Base-by-base conservation (phyloP, 2,797 vertebrate genomes). In the Astyanax mexicanus region DNA sequence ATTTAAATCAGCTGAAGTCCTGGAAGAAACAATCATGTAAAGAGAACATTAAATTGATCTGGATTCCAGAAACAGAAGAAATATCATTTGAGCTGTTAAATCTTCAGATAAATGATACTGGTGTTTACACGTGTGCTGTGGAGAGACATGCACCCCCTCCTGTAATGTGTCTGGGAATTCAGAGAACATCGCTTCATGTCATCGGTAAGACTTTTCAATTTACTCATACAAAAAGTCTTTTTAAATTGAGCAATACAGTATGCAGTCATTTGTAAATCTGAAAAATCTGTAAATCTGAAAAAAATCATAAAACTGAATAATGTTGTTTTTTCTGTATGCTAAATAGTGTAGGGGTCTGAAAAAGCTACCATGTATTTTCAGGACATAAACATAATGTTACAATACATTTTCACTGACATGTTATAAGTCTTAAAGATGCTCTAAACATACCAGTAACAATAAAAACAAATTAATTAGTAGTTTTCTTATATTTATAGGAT, bases 31-130 rank as follows among this genome's bases (percentile, higher is more conserved):
- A 25, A 0, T 5, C 4, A 0, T 79, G 77, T 32, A 12, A 55
- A 11, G 29, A 79, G 15, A 32, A 32, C 6, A 64, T 58, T n/a
- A 74, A 23, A 55, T 49, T 65, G 0, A 55, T 10, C 0, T 74
- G 40, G 66, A 64, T 15, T 69, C 0, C 40, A 57, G 29, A 69
- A 13, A 40, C 55, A 38, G 3, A 64, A 4, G 55, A 64, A 69
- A 40, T 79, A 54, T 32, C 40, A 23, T 69, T 64, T 57, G 57
- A 79, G 49, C 40, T 79, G 0, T 57, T 67, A 57, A 79, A 79
- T 74, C 57, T 79, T 1, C 57, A 32, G 23, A 57, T 74, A 27
- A 27, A 64, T n/a, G 8, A 69, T 54, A 55, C 37, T 6, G 49
- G 19, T 23, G 42, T 11, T 7, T 79, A 74, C 23, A 69, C 1